Conservation (phyloP, 2,113 vertebrate genomes). For the Chamaea fasciata region DNA sequence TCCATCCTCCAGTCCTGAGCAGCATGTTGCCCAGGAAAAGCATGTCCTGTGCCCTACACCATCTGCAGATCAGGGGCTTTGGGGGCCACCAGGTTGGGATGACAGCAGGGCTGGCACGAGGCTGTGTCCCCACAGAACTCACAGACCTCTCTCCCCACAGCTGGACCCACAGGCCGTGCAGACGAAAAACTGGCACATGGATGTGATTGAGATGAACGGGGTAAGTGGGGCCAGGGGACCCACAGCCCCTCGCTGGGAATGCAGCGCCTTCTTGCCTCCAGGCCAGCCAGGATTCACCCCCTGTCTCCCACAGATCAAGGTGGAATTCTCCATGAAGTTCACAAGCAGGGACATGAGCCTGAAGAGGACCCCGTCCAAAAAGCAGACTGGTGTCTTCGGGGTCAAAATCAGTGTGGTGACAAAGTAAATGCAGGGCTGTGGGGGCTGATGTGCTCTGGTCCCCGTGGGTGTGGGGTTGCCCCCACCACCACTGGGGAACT, state of each 20-base stretch:
- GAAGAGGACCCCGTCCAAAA: slow-evolving; percentile 96
- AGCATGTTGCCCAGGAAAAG: not conserved
- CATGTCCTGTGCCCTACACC: not conserved
- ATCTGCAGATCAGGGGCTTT: not conserved
- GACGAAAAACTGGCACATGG: slow-evolving; percentile 98
- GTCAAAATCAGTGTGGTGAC: slow-evolving; percentile 98
- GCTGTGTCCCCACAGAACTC: not conserved
- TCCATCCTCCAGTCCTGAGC: not conserved
- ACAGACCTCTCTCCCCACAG: slow-evolving; percentile 62
- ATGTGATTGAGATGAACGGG: slow-evolving; percentile 99
- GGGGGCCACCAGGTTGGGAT: not conserved
- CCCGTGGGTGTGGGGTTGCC: not conserved
- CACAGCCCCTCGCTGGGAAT: not conserved
- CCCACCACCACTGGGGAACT: not conserved
- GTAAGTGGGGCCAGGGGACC: slow-evolving; percentile 61
- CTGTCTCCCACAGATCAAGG: slow-evolving; percentile 84
- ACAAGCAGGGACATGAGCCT: slow-evolving; percentile 96
- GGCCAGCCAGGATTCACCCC: not conserved
- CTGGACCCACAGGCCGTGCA: slow-evolving; percentile 94
- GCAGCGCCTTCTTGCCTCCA: not conserved
- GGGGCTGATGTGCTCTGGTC: not conserved
- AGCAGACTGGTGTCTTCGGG: slow-evolving; percentile 96
- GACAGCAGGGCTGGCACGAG: not conserved
- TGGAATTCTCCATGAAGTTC: slow-evolving; percentile 99
- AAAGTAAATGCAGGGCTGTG: slow-evolving; percentile 73